phyloP scores from a whole-genome alignment of 2,113 vertebrate species.

The Hippocampus abdominalis region DNA sequence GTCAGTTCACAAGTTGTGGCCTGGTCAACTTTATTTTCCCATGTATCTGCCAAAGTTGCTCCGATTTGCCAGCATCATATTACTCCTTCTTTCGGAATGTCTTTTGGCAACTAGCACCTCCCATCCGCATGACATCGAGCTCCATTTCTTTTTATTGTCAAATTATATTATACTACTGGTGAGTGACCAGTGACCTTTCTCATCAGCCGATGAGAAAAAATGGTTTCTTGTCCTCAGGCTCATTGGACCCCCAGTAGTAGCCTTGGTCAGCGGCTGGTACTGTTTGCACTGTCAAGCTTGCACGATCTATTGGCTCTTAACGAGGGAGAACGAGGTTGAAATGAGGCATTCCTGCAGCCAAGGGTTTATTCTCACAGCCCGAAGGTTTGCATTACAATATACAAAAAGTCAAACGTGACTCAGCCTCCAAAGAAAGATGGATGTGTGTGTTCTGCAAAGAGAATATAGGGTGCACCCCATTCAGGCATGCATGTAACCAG shows the following conservation, averaged over 20 bases:
- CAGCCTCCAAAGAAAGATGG: slow-evolving; percentile 21
- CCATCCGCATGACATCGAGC: slow-evolving; percentile 34
- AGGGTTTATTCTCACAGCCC: slow-evolving; percentile 55
- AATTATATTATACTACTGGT: slow-evolving; percentile 39
- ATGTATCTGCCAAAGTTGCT: slow-evolving; percentile 41
- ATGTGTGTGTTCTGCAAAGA: slow-evolving; percentile 19
- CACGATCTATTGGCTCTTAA: slow-evolving; percentile 61
- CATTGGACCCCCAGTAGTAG: slow-evolving; percentile 53
- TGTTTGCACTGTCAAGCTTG: slow-evolving; percentile 52
- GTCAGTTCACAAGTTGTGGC: slow-evolving; percentile 46
- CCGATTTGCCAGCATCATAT: slow-evolving; percentile 30
- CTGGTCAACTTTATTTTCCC: slow-evolving; percentile 38
- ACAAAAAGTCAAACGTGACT: slow-evolving; percentile 17
- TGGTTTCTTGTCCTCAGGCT: slow-evolving; percentile 55
- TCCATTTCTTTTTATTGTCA: slow-evolving; percentile 44
- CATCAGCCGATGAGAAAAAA: slow-evolving; percentile 41
- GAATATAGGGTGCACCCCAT: slow-evolving; percentile 12
- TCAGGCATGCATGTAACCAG: slow-evolving; percentile 9
- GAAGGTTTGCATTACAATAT: slow-evolving; percentile 55
- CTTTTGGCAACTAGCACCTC: slow-evolving; percentile 42
- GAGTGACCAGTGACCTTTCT: slow-evolving; percentile 54
- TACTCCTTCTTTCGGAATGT: slow-evolving; percentile 26
- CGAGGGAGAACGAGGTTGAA: slow-evolving; percentile 54
- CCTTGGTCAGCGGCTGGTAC: slow-evolving; percentile 56
- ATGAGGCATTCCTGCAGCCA: slow-evolving; percentile 64